Evolutionary conservation across 1,140 invertebrate genomes (phyloP), one percentile per base, ranked within the genome.

Genomic region (Mamestra configurata): DNA sequence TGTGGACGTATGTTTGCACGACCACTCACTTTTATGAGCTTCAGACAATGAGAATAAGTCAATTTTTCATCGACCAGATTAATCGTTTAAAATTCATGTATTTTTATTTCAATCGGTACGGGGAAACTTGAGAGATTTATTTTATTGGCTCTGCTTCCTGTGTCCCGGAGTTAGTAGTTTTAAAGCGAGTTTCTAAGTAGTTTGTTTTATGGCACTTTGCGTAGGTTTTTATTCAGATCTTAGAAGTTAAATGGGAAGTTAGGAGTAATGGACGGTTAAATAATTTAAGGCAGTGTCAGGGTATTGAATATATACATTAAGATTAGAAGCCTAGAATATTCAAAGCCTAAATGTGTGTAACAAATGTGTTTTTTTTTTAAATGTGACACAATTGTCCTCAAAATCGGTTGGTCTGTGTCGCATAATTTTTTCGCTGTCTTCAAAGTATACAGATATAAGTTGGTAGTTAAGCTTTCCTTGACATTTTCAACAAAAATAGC

Each of bases 31-130:
- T 83, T 83, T 89, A 89, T 87, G 83, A 89, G 84, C 78, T 86
- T 89, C 85, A 73, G 71, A 83, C 40, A 83, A 73, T 64, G 59
- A 76, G 79, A 73, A 77, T 81, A 70, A 82, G 83, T 84, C 79
- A 80, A 87, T 86, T 88, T 87, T 87, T 89, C 86, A 88, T 89
- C 88, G 84, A 55, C 77, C 79, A 86, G 85, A 91, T 92, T 92
- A 90, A 92, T 85, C 88, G 88, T 93, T 93, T 92, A 90, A 89
- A 91, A 93, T 92, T 92, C 90, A 92, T 88, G 86, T 85, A 87
- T 85, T 84, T 83, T 84, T 83, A 85, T 86, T 84, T 81, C 77
- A 81, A 81, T 82, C 72, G 37, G 5, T 35, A 37, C 61, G 22
- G 20, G 46, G 61, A 43, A 76, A 76, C n/a, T 76, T 22, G 24